These are phyloP conservation scores for Ernsta delagoae DNA, from an alignment of 2,888 invertebrate genomes.

Conservation along the genomic window DNA sequence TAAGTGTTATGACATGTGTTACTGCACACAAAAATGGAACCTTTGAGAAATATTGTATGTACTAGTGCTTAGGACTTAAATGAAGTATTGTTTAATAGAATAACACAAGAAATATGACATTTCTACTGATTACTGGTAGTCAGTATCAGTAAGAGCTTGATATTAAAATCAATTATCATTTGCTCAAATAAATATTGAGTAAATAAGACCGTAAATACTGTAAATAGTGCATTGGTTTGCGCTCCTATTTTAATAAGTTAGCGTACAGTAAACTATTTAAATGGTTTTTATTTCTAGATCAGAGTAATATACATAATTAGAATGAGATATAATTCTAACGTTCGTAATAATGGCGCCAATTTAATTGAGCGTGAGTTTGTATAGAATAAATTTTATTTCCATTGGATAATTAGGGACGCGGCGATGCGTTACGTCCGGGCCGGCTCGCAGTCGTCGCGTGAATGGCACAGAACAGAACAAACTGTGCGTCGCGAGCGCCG, in stretches of 20 bases:
- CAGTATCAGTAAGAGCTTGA: too few species aligned
- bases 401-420: slow-evolving; percentile 38
- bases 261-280: slow-evolving; percentile 35
- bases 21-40: too few species aligned
- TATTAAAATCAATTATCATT: too few species aligned
- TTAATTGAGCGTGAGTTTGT: slow-evolving; percentile 37
- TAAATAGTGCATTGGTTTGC: slow-evolving; percentile 10
- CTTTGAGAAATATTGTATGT: too few species aligned
- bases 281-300: slow-evolving; percentile 39
- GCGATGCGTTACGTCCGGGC: slow-evolving; percentile 61
- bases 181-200: too few species aligned
- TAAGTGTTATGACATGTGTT: too few species aligned
- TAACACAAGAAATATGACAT: too few species aligned
- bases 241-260: slow-evolving; percentile 22
- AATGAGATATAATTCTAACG: slow-evolving; percentile 32
- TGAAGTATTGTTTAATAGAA: too few species aligned
- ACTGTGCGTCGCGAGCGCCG: neutral
- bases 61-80: too few species aligned
- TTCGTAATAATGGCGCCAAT: slow-evolving; percentile 36
- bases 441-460: slow-evolving; percentile 56
- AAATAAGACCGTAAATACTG: too few species aligned
- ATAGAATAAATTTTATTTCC: slow-evolving; percentile 17
- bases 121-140: too few species aligned
- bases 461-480: slow-evolving; percentile 44
- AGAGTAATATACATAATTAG: slow-evolving; percentile 36